Evolutionary conservation across 2,797 vertebrate species (phyloP), one percentile per base, ranked within the genome.

Genomic region (Anomalospiza imberbis): DNA sequence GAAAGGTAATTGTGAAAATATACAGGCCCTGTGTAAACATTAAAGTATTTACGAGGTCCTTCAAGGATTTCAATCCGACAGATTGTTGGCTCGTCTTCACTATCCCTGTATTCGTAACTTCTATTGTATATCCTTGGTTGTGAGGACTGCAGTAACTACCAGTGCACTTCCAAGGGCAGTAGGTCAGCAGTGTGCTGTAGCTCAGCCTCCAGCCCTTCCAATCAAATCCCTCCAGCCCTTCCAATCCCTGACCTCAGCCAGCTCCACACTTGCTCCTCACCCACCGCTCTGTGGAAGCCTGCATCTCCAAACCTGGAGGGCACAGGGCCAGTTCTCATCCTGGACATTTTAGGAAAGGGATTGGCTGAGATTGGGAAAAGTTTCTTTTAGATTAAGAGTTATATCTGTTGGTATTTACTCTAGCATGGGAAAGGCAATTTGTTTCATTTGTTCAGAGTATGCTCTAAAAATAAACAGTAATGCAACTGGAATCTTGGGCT

Each of bases 1-100:
- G 60, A 93, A 93, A 94, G 88, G 83, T 88, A 95, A 66, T 60
- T 79, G 67, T 89, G 86, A 89, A 91, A 94, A 94, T 88, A 91
- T 34, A 91, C 70, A 84, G 74, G 79, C 76, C 47, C 63, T 86
- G 32, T 84, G 74, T 94, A 95, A 93, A 91, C 58, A 94, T 54
- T 85, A 51, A 72, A 85, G 72, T 78, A 88, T 90, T 93, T 91
- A 91, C 6, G 38, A 83, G 85, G 40, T 73, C 61, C 83, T 91
- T 77, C 40, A 88, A 91, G 80, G 71, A 76, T 90, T 94, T 93
- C 36, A 45, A 1, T 81, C n/a, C 2, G 80, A 62, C 77, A 75
- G 62, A 38, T 61, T 81, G 40, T 78, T 96, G 93, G 90, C 74
- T 91, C 1, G 0, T 95, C 80, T 70, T 84, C 29, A 6, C 53